Percentiles rank a stretch among this genome's conserved stretches.
Conservation (phyloP, 2,797 vertebrate genomes). For the Tapirus indicus region DNA sequence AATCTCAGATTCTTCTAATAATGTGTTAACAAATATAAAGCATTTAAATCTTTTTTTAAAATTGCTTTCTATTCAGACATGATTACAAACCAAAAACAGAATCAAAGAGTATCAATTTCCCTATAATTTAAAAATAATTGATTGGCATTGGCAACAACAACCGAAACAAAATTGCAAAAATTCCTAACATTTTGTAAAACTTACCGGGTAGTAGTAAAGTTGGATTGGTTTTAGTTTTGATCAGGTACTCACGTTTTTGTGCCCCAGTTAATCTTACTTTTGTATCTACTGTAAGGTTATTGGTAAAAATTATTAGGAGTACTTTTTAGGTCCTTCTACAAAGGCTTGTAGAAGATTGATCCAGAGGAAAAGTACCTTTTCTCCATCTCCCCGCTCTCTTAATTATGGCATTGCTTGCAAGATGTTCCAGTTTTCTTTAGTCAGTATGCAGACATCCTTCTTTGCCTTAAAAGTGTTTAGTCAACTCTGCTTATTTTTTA, state of each 20-base stretch:
- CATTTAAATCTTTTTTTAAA: background rate
- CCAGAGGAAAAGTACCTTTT: background rate
- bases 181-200: background rate
- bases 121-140: conserved; percentile 24
- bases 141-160: conserved; percentile 5
- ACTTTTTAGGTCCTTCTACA: background rate
- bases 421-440: background rate
- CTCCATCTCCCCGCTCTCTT: background rate
- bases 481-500: conserved; percentile 39
- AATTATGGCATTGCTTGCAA: background rate
- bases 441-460: background rate
- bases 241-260: background rate
- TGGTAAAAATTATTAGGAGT: conserved; percentile 10
- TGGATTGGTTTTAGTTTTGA: conserved; percentile 2
- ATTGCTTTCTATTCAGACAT: background rate
- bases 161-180: conserved; percentile 47
- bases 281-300: background rate
- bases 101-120: background rate
- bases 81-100: conserved; percentile 35
- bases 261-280: conserved; percentile 19
- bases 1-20: conserved; percentile 50
- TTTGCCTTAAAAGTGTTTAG: conserved; percentile 39
- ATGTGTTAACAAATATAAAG: background rate
- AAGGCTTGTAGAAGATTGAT: background rate
- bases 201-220: background rate